These are phyloP conservation scores for Crioceris asparagi DNA, from an alignment of 2,888 invertebrate species.

Conservation along the genomic window DNA sequence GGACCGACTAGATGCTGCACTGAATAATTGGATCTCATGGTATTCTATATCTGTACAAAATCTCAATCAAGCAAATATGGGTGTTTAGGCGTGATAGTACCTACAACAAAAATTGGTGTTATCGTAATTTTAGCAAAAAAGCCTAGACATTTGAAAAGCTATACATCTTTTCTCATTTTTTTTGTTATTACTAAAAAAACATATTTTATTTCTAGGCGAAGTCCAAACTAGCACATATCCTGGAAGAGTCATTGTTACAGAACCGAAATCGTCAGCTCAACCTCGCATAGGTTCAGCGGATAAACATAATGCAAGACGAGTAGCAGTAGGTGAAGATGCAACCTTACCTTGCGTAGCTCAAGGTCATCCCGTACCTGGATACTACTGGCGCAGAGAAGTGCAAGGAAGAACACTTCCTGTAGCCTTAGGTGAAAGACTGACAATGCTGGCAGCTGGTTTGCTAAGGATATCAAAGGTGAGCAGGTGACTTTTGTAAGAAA, in stretches of 20 bases:
- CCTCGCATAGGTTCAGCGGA: constrained; percentile 64
- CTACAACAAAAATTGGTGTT: too few species aligned
- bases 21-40: too few species aligned
- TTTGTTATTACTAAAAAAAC: not conserved
- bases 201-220: constrained; percentile 39
- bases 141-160: too few species aligned
- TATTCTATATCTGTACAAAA: too few species aligned
- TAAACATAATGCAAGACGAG: constrained; percentile 56
- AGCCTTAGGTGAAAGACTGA: constrained; percentile 52
- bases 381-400: constrained; percentile 70
- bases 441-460: constrained; percentile 51
- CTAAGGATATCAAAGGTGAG: constrained; percentile 49
- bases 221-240: constrained; percentile 47
- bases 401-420: constrained; percentile 57
- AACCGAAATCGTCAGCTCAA: constrained; percentile 65
- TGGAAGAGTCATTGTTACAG: constrained; percentile 59
- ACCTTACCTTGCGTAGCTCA: constrained; percentile 70
- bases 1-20: too few species aligned
- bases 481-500: too few species aligned
- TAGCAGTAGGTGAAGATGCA: constrained; percentile 60
- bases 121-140: too few species aligned
- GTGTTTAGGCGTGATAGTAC: too few species aligned
- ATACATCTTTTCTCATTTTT: too few species aligned
- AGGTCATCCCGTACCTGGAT: constrained; percentile 70
- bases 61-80: too few species aligned